Evolutionary conservation across 2,797 vertebrate genomes (phyloP), one percentile per base, ranked within the genome.

Genomic region (Epinephelus awoara): DNA sequence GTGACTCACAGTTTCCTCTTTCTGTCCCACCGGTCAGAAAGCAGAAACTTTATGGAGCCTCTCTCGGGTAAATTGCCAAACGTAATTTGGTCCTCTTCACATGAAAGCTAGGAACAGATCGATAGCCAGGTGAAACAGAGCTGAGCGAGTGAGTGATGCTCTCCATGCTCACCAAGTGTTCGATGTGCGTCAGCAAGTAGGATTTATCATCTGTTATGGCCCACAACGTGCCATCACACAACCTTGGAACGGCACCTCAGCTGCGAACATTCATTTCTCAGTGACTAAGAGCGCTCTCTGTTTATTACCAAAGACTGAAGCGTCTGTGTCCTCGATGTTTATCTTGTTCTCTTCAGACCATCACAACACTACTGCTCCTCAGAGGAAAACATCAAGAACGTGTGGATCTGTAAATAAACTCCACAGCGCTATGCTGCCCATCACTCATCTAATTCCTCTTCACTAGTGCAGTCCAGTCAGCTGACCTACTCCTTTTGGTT

Each of bases 91-190:
- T 78, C 76, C 69, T 84, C 88, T 91, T 87, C 85, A 79, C 81
- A 66, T 44, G 79, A 88, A 80, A 83, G 73, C 75, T 68, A 79
- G 40, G 44, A 86, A 5, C 56, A 23, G 89, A 93, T 94, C 80
- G 85, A 95, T 94, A 72, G 72, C 65, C 71, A 87, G 80, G 88
- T 91, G 80, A 90, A 89, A 84, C 61, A 29, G 88, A 82, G 83
- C 78, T 40, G 71, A 79, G 75, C 13, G 61, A 52, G 79, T 95
- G 93, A 94, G 81, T 93, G 91, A 95, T 94, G 92, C 81, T 57
- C 64, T 79, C 81, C 64, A 18, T 74, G 85, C 83, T 79, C 75
- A 59, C 79, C 75, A 66, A 89, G 85, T 89, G 73, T 68, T 29
- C 5, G 46, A 18, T 87, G 89, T 93, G 92, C 90, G 92, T 94